phyloP scores from a whole-genome alignment of 2,113 vertebrate species.

The Eira barbara region DNA sequence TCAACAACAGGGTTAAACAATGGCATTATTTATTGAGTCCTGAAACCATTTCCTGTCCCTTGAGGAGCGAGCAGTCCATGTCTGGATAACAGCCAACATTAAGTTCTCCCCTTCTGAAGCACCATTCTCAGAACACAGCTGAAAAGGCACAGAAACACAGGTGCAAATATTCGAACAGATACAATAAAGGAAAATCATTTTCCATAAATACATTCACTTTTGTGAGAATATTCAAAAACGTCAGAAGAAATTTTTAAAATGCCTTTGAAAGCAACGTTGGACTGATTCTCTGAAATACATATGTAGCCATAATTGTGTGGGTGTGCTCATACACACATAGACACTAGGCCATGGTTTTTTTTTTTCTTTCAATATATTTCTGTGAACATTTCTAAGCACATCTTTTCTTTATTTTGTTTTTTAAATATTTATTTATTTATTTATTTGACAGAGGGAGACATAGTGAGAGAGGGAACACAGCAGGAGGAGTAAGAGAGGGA shows the following conservation, averaged over 20 bases:
- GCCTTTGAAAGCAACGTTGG: background rate
- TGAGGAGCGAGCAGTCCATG: background rate
- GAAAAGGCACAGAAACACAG: background rate
- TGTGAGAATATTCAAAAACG: background rate
- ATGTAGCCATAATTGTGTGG: background rate
- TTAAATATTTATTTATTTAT: no score
- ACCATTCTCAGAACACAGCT: background rate
- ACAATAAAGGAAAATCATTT: background rate
- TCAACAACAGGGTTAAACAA: background rate
- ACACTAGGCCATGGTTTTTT: background rate
- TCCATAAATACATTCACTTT: background rate
- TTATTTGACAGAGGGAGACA: no score
- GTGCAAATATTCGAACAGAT: background rate
- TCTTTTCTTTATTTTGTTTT: no score
- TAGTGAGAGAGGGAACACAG: no score
- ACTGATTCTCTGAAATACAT: background rate
- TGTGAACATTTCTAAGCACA: background rate
- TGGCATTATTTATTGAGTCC: slow-evolving; percentile 27
- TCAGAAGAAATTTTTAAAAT: background rate
- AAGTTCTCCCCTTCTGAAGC: slow-evolving; percentile 17
- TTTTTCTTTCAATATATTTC: background rate
- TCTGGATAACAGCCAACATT: background rate
- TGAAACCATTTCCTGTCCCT: background rate
- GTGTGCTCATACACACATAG: background rate
- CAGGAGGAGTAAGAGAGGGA: no score